Conservation (phyloP, 2,888 invertebrate species). For the Dermolepida albohirtum region DNA sequence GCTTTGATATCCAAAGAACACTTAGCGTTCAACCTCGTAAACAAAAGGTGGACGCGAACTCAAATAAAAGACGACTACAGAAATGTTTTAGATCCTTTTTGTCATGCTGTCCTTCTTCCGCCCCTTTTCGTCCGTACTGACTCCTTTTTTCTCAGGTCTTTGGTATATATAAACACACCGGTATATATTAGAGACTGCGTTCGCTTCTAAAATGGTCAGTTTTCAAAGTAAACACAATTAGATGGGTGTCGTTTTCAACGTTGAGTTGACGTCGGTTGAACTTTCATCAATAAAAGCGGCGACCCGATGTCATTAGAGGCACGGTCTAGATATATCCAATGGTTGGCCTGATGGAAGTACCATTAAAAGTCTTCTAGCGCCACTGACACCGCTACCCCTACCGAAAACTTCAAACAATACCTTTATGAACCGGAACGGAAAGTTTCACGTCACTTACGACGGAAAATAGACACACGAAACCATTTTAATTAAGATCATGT, state of each 20-base stretch:
- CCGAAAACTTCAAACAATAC: conserved; percentile 37
- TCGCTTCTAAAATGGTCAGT: conserved; percentile 40
- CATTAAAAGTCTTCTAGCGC: conserved; percentile 27
- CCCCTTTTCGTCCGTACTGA: not conserved
- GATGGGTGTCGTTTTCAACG: conserved; percentile 41
- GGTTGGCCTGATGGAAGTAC: conserved; percentile 15
- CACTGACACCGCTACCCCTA: not conserved
- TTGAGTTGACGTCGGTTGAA: conserved; percentile 38
- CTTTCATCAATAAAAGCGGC: conserved; percentile 45
- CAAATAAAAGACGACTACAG: conserved; percentile 19
- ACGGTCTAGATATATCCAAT: conserved; percentile 19
- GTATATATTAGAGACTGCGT: not conserved
- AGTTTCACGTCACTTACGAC: conserved; percentile 21
- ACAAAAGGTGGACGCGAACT: conserved; percentile 8
- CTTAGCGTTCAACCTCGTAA: not conserved
- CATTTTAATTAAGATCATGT: conserved; percentile 21
- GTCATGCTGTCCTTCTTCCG: not conserved
- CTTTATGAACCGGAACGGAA: conserved; percentile 35
- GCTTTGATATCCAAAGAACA: conserved; percentile 13
- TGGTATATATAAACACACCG: conserved; percentile 4
- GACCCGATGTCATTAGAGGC: conserved; percentile 29
- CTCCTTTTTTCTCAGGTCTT: not conserved
- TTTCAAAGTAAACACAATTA: conserved; percentile 47
- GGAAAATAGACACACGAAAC: conserved; percentile 27
- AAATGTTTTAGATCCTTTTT: conserved; percentile 2